Base-by-base conservation (phyloP, 1,140 invertebrate genomes). In the Mycetomoellerius zeteki region DNA sequence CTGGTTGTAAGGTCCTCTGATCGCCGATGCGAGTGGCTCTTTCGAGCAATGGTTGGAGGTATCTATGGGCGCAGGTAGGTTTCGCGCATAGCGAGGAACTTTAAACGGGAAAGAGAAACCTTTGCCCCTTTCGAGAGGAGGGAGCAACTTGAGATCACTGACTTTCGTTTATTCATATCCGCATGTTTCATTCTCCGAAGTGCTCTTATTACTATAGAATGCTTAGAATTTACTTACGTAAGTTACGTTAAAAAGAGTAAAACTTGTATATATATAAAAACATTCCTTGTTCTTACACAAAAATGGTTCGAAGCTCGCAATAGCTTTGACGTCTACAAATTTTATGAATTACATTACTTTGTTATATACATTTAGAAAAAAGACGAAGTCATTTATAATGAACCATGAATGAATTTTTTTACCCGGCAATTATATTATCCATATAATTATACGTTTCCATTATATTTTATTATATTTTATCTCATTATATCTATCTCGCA, bases 1-100 rank as follows among this genome's bases (percentile, higher is more conserved):
- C 82, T 21, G 73, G 89, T 60, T 90, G 88, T 91, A 90, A 91
- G 84, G 80, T 89, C 58, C 56, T 54, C 43, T 90, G 88, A 90
- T 88, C 86, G 75, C 30, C 88, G 88, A 89, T 81, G 88, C 89
- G 80, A 84, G 62, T 54, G 88, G 27, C 65, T 88, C 71, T 81
- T 81, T 43, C 85, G 54, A 78, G 67, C 69, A 62, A 76, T 77
- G 64, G 60, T 6, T 21, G 30, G 67, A 60, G 88, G 69, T 88
- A 88, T 81, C 87, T 86, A 81, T 33, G 87, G 54, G 54, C 82
- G 37, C 87, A 76, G 88, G 87, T 89, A 88, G 82, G 67, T 14
- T 54, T 52, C 37, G 33, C 86, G 67, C 54, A n/a, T 52, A 43
- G n/a, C 75, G 58, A 56, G 58, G 58, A 62, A 84, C 56, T 77